These are phyloP conservation scores for Alcedo quadribrachys DNA, from an alignment of 2,797 vertebrate species.

Conservation along the genomic window DNA sequence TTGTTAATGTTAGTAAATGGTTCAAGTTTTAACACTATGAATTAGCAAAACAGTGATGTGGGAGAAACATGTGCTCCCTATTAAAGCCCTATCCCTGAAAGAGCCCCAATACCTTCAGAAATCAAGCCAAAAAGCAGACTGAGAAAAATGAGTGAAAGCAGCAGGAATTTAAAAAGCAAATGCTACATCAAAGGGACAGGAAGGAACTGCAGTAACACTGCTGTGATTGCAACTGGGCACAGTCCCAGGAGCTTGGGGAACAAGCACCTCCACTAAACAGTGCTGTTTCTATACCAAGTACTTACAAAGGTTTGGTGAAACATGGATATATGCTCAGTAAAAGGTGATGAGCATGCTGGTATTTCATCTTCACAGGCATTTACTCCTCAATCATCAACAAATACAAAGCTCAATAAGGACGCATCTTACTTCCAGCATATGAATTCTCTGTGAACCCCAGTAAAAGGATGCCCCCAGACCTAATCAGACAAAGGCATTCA, in stretches of 20 bases:
- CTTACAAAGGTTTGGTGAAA: constrained; percentile 22
- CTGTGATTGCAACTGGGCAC: constrained; percentile 75
- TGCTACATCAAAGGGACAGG: constrained; percentile 70
- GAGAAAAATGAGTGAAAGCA: constrained; percentile 57
- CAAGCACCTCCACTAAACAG: constrained; percentile 56
- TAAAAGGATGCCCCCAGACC: not conserved
- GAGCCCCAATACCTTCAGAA: constrained; percentile 50
- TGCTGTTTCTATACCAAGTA: constrained; percentile 67
- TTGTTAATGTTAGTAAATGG: not conserved
- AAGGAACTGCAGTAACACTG: constrained; percentile 69
- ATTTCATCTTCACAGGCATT: not conserved
- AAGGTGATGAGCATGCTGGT: not conserved
- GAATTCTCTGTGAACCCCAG: not conserved
- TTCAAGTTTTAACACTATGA: not conserved
- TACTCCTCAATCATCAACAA: not conserved
- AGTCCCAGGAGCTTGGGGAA: constrained; percentile 61
- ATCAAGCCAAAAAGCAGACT: constrained; percentile 45
- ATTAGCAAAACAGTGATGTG: not conserved
- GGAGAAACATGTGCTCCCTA: not conserved
- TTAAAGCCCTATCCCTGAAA: constrained; percentile 38
- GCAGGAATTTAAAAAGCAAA: constrained; percentile 69
- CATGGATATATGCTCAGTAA: constrained; percentile 22
- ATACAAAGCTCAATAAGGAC: not conserved
- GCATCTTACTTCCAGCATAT: not conserved
- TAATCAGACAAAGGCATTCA: constrained; percentile 10